Evolutionary conservation across 2,113 vertebrate genomes (phyloP).

Genomic region (Crocuta crocuta): DNA sequence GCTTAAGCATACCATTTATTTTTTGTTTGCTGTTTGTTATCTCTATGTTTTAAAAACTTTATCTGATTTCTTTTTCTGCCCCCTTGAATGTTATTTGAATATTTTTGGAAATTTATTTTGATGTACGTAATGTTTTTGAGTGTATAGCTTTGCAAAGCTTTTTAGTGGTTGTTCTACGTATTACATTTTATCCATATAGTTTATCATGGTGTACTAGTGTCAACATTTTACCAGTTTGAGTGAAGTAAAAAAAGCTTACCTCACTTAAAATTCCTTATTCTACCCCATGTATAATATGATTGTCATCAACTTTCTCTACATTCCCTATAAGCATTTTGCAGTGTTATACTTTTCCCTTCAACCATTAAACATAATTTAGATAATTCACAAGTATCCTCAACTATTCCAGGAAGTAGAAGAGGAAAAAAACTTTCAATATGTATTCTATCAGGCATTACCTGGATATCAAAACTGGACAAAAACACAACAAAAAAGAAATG

Average conservation of each 20-base stretch:
- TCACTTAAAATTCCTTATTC: background rate
- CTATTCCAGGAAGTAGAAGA: background rate
- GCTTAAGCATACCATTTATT: background rate
- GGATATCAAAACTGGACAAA: background rate
- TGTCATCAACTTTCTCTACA: background rate
- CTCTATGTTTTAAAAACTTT: background rate
- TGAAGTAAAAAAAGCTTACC: background rate
- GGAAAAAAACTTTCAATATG: background rate
- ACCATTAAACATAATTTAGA: background rate
- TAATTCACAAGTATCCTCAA: background rate
- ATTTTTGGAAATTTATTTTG: background rate
- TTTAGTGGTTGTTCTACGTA: background rate
- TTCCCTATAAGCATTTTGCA: background rate
- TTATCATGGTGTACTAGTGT: background rate
- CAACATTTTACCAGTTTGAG: background rate
- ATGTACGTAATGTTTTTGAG: background rate
- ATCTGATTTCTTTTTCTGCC: background rate
- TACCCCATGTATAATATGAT: background rate
- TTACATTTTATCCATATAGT: background rate
- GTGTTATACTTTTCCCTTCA: background rate
- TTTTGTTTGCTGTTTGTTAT: background rate
- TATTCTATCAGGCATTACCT: background rate
- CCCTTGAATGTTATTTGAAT: background rate
- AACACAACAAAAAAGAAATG: background rate
- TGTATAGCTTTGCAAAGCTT: background rate